Percentiles rank a stretch among this genome's conserved stretches.
Evolutionary conservation across 2,888 invertebrate genomes (phyloP).

Genomic region (Lagria hirta): DNA sequence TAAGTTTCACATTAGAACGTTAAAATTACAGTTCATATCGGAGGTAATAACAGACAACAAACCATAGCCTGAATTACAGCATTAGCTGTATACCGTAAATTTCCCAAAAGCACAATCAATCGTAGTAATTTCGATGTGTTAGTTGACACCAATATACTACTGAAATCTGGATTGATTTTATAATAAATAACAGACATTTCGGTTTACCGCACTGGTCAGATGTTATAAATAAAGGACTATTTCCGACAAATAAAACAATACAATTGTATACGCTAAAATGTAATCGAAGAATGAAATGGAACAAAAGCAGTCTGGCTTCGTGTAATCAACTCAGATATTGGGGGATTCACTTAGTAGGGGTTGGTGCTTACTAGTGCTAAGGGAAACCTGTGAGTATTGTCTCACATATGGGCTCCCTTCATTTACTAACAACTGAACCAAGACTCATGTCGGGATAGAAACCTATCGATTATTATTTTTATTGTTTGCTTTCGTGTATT

Average conservation of each 20-base stretch:
- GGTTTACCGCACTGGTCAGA: conserved; percentile 1
- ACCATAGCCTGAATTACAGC: conserved; percentile 15
- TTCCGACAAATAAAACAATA: conserved; percentile 31
- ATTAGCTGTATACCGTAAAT: conserved; percentile 35
- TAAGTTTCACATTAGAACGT: conserved; percentile 7
- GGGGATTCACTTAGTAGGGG: conserved; percentile 52
- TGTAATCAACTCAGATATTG: conserved; percentile 53
- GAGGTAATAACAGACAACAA: conserved; percentile 14
- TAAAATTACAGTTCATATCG: conserved; percentile 8
- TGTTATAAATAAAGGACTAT: conserved; percentile 4
- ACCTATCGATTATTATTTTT: conserved; percentile 50
- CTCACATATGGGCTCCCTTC: conserved; percentile 50
- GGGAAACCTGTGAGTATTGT: conserved; percentile 41
- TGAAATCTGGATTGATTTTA: conserved; percentile 18
- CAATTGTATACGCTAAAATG: conserved; percentile 37
- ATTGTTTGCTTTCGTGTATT: too few relatives aligned
- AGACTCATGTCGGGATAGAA: conserved; percentile 45
- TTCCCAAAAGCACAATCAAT: conserved; percentile 43
- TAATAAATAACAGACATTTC: conserved; percentile 18
- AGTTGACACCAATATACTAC: conserved; percentile 16
- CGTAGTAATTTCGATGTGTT: conserved; percentile 29
- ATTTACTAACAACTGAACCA: conserved; percentile 48
- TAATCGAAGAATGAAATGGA: conserved; percentile 38
- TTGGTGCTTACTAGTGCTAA: conserved; percentile 30
- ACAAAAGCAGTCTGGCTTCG: conserved; percentile 51